Conservation (phyloP, 2,113 vertebrate species). For the Aspidoscelis tigris region DNA sequence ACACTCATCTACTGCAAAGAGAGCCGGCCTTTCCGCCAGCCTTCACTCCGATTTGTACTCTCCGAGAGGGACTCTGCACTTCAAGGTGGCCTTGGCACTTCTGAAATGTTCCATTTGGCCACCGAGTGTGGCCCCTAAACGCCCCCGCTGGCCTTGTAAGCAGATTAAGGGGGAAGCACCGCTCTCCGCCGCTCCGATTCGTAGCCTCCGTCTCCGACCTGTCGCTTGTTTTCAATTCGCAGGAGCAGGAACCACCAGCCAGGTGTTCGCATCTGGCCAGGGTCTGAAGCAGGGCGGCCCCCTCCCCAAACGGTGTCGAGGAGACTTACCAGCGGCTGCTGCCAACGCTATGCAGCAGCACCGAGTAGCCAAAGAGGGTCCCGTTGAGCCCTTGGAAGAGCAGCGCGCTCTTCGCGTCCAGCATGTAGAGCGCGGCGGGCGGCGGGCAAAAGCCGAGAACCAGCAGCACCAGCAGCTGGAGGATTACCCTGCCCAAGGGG, state of each 20-base stretch:
- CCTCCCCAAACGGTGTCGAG: neutral
- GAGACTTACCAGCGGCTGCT: slow-evolving; percentile 82
- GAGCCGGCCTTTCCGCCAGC: neutral
- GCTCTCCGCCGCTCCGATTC: no score
- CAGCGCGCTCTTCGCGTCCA: slow-evolving; percentile 83
- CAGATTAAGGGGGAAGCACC: no score
- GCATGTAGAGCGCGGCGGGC: slow-evolving; percentile 78
- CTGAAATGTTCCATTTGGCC: no score
- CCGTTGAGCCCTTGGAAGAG: slow-evolving; percentile 76
- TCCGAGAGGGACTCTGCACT: no score
- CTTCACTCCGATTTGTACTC: neutral
- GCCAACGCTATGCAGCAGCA: slow-evolving; percentile 84
- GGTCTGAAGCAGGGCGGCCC: neutral
- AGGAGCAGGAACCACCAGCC: no score
- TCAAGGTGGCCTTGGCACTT: no score
- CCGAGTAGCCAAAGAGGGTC: slow-evolving; percentile 91
- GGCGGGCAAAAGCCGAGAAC: slow-evolving; percentile 59
- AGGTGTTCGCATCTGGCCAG: no score
- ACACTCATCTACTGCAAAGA: no score
- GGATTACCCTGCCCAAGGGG: slow-evolving; percentile 11
- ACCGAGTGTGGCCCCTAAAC: no score
- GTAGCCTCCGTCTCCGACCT: no score
- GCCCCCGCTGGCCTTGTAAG: no score
- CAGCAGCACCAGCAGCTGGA: slow-evolving; percentile 53
- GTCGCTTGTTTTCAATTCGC: no score